A percentile compares a stretch with the other conserved stretches of the same genome.
phyloP scores from a whole-genome alignment of 2,797 vertebrate species.

The Squalus acanthias region DNA sequence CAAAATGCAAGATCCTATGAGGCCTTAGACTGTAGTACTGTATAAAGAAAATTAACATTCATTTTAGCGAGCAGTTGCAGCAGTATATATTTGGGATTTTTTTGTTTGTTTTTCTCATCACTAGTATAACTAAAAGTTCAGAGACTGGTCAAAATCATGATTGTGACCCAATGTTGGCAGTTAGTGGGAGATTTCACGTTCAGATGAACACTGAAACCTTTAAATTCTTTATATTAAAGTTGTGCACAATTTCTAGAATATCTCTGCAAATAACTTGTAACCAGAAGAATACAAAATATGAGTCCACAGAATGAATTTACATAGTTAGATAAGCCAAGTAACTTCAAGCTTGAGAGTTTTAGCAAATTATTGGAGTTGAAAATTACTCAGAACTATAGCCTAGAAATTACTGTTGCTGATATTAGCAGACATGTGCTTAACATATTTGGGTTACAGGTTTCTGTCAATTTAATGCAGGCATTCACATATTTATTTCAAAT shows the following conservation, averaged over 20 bases:
- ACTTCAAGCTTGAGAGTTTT: not conserved
- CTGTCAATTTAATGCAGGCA: not conserved
- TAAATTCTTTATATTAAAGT: not conserved
- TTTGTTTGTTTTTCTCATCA: not conserved
- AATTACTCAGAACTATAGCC: not conserved
- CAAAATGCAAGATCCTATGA: not conserved
- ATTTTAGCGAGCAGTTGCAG: not conserved
- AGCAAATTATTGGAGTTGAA: not conserved
- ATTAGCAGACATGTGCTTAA: no score
- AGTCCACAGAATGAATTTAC: not conserved
- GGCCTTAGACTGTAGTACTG: not conserved
- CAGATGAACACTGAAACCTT: not conserved
- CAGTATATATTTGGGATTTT: not conserved
- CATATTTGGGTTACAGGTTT: not conserved
- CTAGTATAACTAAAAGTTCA: not conserved
- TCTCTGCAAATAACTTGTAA: not conserved
- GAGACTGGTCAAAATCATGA: not conserved
- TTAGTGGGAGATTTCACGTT: not conserved
- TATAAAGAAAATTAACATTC: not conserved
- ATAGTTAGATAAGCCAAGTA: not conserved
- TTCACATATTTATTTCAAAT: not conserved
- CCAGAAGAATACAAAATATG: not conserved
- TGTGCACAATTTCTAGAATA: not conserved
- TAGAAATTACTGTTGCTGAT: not conserved
- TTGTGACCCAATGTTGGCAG: not conserved